Conservation (phyloP, 2,797 vertebrate species). For the Echeneis naucrates region DNA sequence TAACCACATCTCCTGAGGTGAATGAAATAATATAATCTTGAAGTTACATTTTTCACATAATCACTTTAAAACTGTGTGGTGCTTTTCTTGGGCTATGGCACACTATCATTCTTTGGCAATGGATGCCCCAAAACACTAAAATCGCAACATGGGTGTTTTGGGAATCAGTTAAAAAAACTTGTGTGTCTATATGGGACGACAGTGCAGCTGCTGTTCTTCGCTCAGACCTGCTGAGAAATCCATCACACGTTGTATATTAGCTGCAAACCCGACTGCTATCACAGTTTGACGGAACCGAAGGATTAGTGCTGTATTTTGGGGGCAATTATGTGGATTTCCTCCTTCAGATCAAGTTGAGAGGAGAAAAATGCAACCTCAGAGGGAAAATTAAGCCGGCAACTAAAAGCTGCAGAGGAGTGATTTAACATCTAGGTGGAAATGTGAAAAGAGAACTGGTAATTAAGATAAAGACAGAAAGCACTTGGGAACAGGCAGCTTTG, state of each 20-base stretch:
- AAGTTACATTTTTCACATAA: neutral
- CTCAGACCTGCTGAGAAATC: slow-evolving; percentile 61
- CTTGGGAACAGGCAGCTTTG: slow-evolving; percentile 5
- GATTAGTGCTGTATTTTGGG: slow-evolving; percentile 75
- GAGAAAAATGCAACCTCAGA: slow-evolving; percentile 46
- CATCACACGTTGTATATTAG: slow-evolving; percentile 61
- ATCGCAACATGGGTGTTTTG: neutral
- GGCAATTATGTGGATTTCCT: slow-evolving; percentile 80
- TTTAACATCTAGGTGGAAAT: slow-evolving; percentile 54
- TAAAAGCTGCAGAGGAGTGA: slow-evolving; percentile 51
- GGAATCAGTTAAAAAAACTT: neutral
- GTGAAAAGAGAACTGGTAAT: slow-evolving; percentile 32
- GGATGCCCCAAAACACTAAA: neutral
- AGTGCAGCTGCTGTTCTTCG: slow-evolving; percentile 35
- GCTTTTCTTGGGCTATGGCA: neutral
- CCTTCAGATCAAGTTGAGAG: slow-evolving; percentile 53
- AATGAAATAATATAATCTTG: neutral
- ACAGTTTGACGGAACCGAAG: slow-evolving; percentile 57
- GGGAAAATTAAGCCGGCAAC: slow-evolving; percentile 46
- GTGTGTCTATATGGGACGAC: slow-evolving; percentile 4
- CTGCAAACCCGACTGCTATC: slow-evolving; percentile 45
- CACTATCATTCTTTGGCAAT: neutral
- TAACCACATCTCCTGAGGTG: neutral
- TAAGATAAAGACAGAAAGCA: slow-evolving; percentile 28
- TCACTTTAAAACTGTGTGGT: neutral